Percentiles rank a stretch among this genome's conserved stretches.
Evolutionary conservation across 2,888 invertebrate species (phyloP).

Genomic region (Hypolimnas misippus): DNA sequence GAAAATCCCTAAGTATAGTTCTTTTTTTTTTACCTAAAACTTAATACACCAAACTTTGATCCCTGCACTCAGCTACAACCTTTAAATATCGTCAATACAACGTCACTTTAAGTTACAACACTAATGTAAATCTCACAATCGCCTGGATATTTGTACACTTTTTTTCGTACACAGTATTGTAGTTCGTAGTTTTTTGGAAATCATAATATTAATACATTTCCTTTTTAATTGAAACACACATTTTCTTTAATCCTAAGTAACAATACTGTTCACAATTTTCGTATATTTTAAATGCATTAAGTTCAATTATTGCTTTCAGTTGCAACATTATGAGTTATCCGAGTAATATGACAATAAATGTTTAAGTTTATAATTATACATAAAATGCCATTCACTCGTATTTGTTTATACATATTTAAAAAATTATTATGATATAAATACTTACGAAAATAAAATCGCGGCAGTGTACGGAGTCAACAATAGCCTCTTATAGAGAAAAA

Average conservation of each 20-base stretch:
- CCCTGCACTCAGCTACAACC: conserved; percentile 54
- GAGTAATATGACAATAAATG: neutral
- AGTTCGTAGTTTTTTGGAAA: neutral
- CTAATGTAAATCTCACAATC: conserved; percentile 9
- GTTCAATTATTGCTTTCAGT: neutral
- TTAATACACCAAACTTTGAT: conserved; percentile 61
- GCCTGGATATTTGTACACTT: neutral
- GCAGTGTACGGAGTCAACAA: conserved; percentile 4
- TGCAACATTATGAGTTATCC: neutral
- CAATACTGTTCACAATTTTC: conserved; percentile 11
- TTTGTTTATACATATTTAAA: too few species aligned
- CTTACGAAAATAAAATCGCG: neutral
- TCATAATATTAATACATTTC: neutral
- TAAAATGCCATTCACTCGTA: neutral
- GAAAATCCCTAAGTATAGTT: conserved; percentile 40
- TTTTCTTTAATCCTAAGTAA: neutral
- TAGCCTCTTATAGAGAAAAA: conserved; percentile 2
- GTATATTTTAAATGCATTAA: conserved; percentile 8
- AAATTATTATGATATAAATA: conserved; percentile 2
- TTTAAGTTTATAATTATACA: neutral
- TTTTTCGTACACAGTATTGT: conserved; percentile 1
- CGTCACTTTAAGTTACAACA: conserved; percentile 2
- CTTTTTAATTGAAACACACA: neutral
- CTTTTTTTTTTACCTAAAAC: conserved; percentile 52
- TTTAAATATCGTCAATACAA: conserved; percentile 24